A percentile compares a stretch with the other conserved stretches of the same genome.
phyloP scores from a whole-genome alignment of 2,888 invertebrate species.

The Cosmia trapezina region DNA sequence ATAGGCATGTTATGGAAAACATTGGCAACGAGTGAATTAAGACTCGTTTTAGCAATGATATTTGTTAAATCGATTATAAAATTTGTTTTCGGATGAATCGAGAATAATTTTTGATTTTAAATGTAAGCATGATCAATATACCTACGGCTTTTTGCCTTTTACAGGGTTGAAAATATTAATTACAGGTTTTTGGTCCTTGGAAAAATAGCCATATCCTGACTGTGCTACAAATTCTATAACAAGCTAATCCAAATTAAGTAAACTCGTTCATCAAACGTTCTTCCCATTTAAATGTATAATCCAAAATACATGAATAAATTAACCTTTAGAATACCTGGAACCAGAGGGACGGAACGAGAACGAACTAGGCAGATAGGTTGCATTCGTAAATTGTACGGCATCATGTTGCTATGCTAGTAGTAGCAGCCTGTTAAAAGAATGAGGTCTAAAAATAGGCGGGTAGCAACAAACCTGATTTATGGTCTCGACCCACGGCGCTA shows the following conservation, averaged over 20 bases:
- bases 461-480: conserved; percentile 81
- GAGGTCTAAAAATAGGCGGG: conserved; percentile 76
- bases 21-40: conserved; percentile 27
- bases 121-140: conserved; percentile 1
- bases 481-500: conserved; percentile 67
- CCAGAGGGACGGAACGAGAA: conserved; percentile 25
- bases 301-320: conserved; percentile 36
- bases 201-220: background rate
- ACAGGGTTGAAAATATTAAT: too few relatives aligned
- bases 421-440: conserved; percentile 67
- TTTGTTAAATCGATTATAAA: conserved; percentile 31
- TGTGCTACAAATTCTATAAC: background rate
- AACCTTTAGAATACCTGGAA: conserved; percentile 56
- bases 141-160: background rate
- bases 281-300: conserved; percentile 26
- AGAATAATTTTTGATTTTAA: background rate
- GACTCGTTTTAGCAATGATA: conserved; percentile 21
- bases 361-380: conserved; percentile 53
- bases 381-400: conserved; percentile 61
- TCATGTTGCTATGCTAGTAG: conserved; percentile 70
- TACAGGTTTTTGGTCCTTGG: background rate
- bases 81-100: conserved; percentile 20
- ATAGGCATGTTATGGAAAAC: conserved; percentile 33
- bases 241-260: conserved; percentile 2
- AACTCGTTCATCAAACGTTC: conserved; percentile 21